Evolutionary conservation across 1,140 invertebrate genomes (phyloP), one percentile per base, ranked within the genome.

Genomic region (Alviniconcha marisindica): DNA sequence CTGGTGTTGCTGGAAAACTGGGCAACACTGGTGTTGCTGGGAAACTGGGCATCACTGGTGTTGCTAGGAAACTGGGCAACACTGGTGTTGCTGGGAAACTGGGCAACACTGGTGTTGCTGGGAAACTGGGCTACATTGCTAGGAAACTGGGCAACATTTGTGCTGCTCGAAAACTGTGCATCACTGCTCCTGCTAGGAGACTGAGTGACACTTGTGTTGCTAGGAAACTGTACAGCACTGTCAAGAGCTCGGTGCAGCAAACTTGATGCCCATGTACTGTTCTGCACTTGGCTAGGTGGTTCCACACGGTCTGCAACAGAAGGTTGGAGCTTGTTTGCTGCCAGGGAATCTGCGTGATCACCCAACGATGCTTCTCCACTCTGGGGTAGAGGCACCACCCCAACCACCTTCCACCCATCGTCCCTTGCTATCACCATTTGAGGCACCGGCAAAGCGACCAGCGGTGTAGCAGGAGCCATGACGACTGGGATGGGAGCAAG

Each of bases 361-460:
- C 5, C 7, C 44, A 18, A 5, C 44, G 44, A 36, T 10, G 44
- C n/a, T 51, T 76, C 73, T 21, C 44, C 28, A 21, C 33, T 38
- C 56, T 66, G 60, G 14, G 51, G 78, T 40, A 80, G 54, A n/a
- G 78, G 78, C 21, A 80, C 60, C 18, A 80, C 28, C 7, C 78
- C 78, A 5, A 80, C 78, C 54, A 80, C 78, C 36, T 80, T 80
- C 78, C 78, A 80, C 7, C 31, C 78, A n/a, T 21, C 56, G 12
- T 80, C 78, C 3, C 48, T 60, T 4, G 36, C 40, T 21, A 48
- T 48, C 44, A 14, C 33, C 44, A 40, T 21, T 56, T 24, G 21
- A 40, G 69, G 15, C 24, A 71, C 40, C 31, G 69, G 69, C 14
- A 71, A 14, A 7, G 63, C 28, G 18, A 28, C 69, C 33, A 38